Conservation (phyloP, 2,888 invertebrate genomes). For the Strigamia crassipes region DNA sequence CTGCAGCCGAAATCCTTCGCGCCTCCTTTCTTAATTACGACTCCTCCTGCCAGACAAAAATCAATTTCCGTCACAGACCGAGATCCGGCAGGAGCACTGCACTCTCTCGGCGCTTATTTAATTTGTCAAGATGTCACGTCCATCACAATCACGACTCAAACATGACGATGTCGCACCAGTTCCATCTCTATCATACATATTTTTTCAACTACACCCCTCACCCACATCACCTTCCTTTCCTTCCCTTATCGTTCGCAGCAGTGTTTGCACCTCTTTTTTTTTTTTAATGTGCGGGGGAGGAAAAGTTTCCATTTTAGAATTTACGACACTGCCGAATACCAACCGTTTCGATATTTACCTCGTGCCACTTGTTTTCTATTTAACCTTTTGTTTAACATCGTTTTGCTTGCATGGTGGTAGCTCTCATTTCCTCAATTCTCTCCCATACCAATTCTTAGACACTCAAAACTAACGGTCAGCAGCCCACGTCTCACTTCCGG, state of each 20-base stretch:
- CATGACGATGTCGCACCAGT: constrained; percentile 35
- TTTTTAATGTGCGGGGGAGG: too few relatives aligned
- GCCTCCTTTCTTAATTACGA: constrained; percentile 26
- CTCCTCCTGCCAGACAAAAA: constrained; percentile 35
- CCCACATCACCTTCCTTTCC: background rate
- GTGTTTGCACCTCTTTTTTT: background rate
- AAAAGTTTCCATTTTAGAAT: background rate
- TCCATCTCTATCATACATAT: constrained; percentile 22
- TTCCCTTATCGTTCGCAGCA: background rate
- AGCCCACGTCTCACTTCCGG: constrained; percentile 32
- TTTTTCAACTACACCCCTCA: background rate
- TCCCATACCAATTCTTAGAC: constrained; percentile 29
- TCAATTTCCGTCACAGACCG: constrained; percentile 40
- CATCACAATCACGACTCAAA: constrained; percentile 33
- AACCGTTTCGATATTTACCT: background rate
- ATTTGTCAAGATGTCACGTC: constrained; percentile 39
- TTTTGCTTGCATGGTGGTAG: constrained; percentile 26
- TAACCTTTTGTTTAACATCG: constrained; percentile 16
- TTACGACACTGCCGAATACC: too few relatives aligned
- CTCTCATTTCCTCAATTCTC: constrained; percentile 32
- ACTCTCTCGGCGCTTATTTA: constrained; percentile 40
- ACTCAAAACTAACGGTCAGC: constrained; percentile 38
- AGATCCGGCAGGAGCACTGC: constrained; percentile 40
- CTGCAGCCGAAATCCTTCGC: constrained; percentile 32
- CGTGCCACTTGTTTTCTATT: background rate